A percentile compares a stretch with the other conserved stretches of the same genome.
These are phyloP conservation scores for Onychomys arenicola DNA, from an alignment of 2,797 vertebrate genomes.

Conservation along the genomic window DNA sequence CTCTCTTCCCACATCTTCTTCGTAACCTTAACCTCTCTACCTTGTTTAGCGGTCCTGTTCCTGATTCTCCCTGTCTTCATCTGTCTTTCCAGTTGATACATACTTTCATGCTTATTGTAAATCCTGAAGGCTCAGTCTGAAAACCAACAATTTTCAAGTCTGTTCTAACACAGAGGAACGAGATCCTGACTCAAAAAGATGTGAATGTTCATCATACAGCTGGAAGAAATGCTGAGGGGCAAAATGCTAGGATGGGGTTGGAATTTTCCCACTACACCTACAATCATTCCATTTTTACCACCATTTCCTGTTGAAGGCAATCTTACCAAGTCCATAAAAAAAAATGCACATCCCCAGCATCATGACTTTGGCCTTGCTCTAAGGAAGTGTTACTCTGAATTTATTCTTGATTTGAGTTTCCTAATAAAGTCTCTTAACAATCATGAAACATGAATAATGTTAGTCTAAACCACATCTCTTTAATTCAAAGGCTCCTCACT, in stretches of 20 bases:
- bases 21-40: background rate
- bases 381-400: background rate
- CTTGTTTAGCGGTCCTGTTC: background rate
- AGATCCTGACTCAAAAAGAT: background rate
- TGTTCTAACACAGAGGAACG: background rate
- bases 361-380: background rate
- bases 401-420: background rate
- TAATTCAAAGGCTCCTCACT: background rate
- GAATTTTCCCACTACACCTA: background rate
- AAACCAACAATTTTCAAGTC: background rate
- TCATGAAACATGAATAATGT: background rate
- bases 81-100: background rate
- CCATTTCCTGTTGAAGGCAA: background rate
- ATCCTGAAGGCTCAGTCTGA: background rate
- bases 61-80: background rate
- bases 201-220: background rate
- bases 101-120: background rate
- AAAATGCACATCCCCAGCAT: background rate
- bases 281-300: background rate
- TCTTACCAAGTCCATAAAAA: background rate
- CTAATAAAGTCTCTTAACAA: background rate
- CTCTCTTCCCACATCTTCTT: background rate
- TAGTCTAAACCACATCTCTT: background rate
- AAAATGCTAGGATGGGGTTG: background rate
- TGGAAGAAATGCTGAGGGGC: background rate